Conservation (phyloP, 2,888 invertebrate genomes). For the Ennomos quercinarius region DNA sequence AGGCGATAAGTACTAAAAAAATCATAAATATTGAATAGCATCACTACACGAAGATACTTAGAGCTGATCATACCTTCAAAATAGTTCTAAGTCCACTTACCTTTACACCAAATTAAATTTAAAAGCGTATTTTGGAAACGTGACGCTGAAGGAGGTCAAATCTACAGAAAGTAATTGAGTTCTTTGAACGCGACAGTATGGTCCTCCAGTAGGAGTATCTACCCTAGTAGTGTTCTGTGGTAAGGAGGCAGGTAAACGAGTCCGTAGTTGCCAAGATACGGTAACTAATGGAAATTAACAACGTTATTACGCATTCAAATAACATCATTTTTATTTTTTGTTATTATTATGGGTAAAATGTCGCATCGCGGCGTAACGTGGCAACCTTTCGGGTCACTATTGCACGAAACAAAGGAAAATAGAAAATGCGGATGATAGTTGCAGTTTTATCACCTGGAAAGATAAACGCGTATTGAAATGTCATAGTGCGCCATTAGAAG, state of each 20-base stretch:
- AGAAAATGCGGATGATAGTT: conserved; percentile 37
- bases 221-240: no score
- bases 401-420: conserved; percentile 48
- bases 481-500: neutral
- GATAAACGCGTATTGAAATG: neutral
- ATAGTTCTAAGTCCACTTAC: no score
- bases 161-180: no score
- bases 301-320: conserved; percentile 51
- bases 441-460: conserved; percentile 11
- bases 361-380: conserved; percentile 74
- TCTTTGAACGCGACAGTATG: no score
- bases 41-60: no score
- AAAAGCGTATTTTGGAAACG: no score
- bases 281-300: conserved; percentile 43
- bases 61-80: no score
- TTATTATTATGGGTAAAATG: conserved; percentile 66
- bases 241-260: conserved; percentile 2
- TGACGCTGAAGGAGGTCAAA: no score
- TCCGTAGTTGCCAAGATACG: conserved; percentile 60
- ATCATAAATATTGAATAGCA: no score
- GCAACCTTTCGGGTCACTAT: conserved; percentile 58
- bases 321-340: conserved; percentile 59
- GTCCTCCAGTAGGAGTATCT: no score
- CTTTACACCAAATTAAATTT: no score
- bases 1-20: no score